Conservation (phyloP, 2,113 vertebrate genomes). For the Xenopus laevis region DNA sequence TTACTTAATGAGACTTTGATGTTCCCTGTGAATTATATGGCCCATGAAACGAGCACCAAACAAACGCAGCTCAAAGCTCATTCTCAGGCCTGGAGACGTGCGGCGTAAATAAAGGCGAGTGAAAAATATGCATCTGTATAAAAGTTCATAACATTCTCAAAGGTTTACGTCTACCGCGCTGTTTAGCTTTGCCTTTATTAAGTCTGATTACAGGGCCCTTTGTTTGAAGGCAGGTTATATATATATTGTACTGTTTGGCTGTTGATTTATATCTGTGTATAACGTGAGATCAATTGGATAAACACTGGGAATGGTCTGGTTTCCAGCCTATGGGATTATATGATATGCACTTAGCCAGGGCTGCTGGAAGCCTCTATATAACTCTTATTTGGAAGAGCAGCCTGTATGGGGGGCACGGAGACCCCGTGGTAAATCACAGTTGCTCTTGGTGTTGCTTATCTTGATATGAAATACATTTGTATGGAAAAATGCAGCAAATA, state of each 20-base stretch:
- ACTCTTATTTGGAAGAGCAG: too few relatives aligned
- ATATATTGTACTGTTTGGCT: conserved; percentile 62
- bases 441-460: neutral
- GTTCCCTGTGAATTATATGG: conserved; percentile 23
- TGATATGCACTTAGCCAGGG: neutral
- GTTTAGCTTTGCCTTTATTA: conserved; percentile 56
- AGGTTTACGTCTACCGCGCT: conserved; percentile 44
- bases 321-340: conserved; percentile 52
- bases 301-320: conserved; percentile 57
- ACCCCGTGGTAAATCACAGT: neutral
- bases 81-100: conserved; percentile 34
- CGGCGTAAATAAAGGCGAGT: conserved; percentile 26
- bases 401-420: too few relatives aligned
- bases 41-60: conserved; percentile 10
- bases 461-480: neutral
- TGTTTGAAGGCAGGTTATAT: conserved; percentile 64
- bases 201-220: conserved; percentile 58
- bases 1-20: conserved; percentile 30
- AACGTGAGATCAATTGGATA: conserved; percentile 61
- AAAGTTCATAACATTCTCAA: conserved; percentile 9
- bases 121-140: conserved; percentile 11
- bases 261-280: conserved; percentile 57
- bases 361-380: neutral
- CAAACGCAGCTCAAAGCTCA: conserved; percentile 23
- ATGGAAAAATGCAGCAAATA: neutral